Percentiles rank a stretch among this genome's conserved stretches.
phyloP scores from a whole-genome alignment of 2,113 vertebrate genomes.

The Uria aalge region DNA sequence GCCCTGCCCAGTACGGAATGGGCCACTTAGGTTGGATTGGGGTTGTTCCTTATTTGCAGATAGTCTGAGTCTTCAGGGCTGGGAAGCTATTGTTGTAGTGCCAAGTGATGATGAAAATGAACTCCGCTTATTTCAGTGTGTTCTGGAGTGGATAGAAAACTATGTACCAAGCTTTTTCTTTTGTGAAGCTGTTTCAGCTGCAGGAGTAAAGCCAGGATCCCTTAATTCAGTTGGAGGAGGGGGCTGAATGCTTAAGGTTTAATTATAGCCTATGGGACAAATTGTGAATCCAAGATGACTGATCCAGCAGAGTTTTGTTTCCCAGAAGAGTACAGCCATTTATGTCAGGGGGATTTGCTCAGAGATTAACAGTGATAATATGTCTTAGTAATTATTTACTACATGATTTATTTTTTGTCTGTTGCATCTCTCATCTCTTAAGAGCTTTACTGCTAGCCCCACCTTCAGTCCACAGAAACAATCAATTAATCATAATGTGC shows the following conservation, averaged over 20 bases:
- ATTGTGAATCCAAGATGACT: neutral
- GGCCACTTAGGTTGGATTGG: neutral
- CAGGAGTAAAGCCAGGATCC: neutral
- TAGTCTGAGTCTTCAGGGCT: neutral
- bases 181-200: neutral
- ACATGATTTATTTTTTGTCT: slow-evolving; percentile 27
- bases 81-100: neutral
- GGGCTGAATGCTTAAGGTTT: neutral
- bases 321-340: neutral
- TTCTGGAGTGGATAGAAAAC: neutral
- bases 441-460: slow-evolving; percentile 16
- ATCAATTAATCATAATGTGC: neutral
- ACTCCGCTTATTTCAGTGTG: neutral
- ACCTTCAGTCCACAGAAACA: neutral
- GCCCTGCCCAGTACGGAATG: neutral
- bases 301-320: slow-evolving; percentile 12
- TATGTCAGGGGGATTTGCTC: slow-evolving; percentile 17
- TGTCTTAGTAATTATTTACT: slow-evolving; percentile 48
- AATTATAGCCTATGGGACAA: neutral
- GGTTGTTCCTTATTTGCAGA: neutral
- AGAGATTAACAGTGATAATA: slow-evolving; percentile 50
- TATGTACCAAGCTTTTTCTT: neutral
- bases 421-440: neutral
- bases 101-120: neutral
- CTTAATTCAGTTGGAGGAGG: neutral